Evolutionary conservation across 2,113 vertebrate species (phyloP).

Genomic region (Catharus fuscescens): DNA sequence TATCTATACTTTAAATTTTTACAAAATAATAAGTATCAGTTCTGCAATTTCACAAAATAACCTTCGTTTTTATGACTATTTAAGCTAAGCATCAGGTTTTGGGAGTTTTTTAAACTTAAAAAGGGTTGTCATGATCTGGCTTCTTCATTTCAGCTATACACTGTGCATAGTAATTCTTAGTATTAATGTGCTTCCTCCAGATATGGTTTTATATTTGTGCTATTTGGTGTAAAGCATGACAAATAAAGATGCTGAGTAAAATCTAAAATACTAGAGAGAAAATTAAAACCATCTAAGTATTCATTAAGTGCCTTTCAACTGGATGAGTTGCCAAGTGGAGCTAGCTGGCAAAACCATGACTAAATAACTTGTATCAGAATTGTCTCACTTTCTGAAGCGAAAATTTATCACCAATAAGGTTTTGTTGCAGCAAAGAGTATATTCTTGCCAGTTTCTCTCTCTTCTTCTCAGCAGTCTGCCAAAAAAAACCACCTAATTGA

Average conservation of each 20-base stretch:
- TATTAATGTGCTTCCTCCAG: not conserved
- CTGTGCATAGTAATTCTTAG: not conserved
- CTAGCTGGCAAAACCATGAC: not conserved
- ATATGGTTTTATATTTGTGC: accelerated
- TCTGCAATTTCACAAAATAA: not conserved
- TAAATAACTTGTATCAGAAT: not conserved
- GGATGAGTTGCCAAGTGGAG: not conserved
- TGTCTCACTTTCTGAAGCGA: not conserved
- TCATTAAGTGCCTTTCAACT: not conserved
- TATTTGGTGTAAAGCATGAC: not conserved
- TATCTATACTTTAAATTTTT: not conserved
- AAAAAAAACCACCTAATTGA: not conserved
- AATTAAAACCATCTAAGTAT: not conserved
- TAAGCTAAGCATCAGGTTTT: not conserved
- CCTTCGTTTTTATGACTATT: accelerated
- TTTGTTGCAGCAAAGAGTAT: not conserved
- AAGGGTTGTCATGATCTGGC: not conserved
- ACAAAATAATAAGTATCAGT: not conserved
- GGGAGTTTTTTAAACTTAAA: not conserved
- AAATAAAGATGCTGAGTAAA: not conserved
- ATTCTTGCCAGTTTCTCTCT: not conserved
- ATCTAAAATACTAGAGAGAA: not conserved
- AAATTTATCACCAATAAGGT: not conserved
- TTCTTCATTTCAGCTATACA: not conserved
- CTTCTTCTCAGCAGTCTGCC: not conserved